Percentiles rank a stretch among this genome's conserved stretches.
Conservation (phyloP, 35 echinoderm and acorn worm genomes). For the Diadema setosum region DNA sequence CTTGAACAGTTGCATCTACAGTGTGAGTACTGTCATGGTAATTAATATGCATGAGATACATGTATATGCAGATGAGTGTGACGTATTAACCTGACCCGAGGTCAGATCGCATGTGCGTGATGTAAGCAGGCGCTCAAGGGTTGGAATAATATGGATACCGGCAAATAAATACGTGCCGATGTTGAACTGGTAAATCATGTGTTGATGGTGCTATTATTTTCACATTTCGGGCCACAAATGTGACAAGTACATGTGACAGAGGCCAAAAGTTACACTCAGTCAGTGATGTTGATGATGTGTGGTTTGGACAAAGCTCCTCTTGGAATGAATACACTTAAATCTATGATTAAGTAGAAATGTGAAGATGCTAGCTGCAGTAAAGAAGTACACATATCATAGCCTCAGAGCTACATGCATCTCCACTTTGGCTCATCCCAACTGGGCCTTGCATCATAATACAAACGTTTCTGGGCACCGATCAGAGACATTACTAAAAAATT, state of each 20-base stretch:
- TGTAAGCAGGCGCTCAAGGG: no score
- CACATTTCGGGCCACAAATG: no score
- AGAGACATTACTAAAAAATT: not conserved
- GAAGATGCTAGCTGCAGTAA: not conserved
- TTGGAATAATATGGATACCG: no score
- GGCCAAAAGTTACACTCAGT: not conserved
- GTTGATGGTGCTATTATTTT: no score
- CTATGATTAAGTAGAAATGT: slow-evolving; percentile 1
- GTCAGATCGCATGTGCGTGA: no score
- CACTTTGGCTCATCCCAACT: not conserved
- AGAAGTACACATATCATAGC: slow-evolving; percentile 12
- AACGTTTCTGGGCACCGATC: not conserved
- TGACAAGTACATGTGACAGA: slow-evolving; percentile 37
- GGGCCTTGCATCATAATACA: not conserved
- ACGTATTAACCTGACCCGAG: no score
- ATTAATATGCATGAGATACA: no score
- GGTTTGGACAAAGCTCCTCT: slow-evolving; percentile 26
- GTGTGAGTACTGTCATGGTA: no score
- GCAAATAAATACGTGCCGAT: no score
- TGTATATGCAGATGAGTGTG: no score
- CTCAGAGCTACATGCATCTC: not conserved
- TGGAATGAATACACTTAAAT: not conserved
- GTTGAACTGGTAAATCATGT: no score
- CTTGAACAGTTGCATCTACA: not conserved
- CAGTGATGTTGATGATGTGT: not conserved